phyloP scores from a whole-genome alignment of 2,888 invertebrate species.

The Seladonia tumulorum region DNA sequence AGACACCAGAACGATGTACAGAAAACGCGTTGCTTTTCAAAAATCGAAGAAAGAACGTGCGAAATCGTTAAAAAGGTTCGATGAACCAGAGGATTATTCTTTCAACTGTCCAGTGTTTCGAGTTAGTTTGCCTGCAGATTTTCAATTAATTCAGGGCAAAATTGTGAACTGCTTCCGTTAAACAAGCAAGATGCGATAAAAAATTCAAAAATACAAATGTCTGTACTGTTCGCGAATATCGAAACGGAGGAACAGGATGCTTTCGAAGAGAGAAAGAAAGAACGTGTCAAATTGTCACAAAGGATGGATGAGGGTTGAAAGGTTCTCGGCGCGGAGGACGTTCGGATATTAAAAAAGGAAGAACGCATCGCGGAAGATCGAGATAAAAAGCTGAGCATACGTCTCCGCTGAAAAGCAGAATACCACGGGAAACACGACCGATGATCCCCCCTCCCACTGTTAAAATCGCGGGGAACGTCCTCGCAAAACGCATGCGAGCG shows the following conservation, averaged over 20 bases:
- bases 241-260: background rate
- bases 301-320: conserved; percentile 1
- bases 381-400: background rate
- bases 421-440: background rate
- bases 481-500: too few relatives aligned
- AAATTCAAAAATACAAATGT: background rate
- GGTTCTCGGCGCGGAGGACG: background rate
- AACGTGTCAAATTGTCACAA: background rate
- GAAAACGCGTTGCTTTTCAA: too few relatives aligned
- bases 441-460: background rate
- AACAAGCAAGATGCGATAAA: background rate
- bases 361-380: background rate
- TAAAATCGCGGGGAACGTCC: background rate
- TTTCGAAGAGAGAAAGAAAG: background rate
- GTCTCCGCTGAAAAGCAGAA: background rate
- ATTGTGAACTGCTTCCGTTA: background rate
- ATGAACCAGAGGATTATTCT: background rate
- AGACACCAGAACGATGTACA: too few relatives aligned
- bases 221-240: background rate
- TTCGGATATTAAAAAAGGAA: background rate
- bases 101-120: background rate
- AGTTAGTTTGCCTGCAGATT: background rate
- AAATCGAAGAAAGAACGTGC: too few relatives aligned
- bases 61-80: background rate
- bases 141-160: background rate